phyloP scores from a whole-genome alignment of 2,888 invertebrate species.

The Galerucella pusilla region DNA sequence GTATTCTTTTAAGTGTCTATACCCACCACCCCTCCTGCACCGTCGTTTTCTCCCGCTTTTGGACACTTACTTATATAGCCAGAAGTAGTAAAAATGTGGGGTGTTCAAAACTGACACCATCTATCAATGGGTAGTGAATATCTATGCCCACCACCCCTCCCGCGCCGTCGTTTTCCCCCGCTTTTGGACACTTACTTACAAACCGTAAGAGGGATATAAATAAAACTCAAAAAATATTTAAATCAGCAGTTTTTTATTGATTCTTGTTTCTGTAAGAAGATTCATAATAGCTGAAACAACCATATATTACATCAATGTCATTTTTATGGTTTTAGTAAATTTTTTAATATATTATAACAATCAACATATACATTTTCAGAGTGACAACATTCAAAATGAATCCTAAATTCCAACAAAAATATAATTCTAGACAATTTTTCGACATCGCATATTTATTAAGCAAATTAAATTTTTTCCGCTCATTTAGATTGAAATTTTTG shows the following conservation, averaged over 20 bases:
- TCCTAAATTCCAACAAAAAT: not conserved
- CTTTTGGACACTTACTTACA: too few relatives aligned
- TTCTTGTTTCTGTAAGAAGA: conserved; percentile 56
- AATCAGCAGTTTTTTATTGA: conserved; percentile 46
- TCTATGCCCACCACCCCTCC: too few relatives aligned
- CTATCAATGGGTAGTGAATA: too few relatives aligned
- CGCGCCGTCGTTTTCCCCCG: too few relatives aligned
- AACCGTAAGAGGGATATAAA: not conserved
- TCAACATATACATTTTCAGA: conserved; percentile 58
- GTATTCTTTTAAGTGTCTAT: too few relatives aligned
- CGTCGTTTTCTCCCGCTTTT: too few relatives aligned
- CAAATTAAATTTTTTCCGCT: not conserved
- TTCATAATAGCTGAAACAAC: conserved; percentile 60
- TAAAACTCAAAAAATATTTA: conserved; percentile 39
- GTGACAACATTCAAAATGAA: conserved; percentile 3
- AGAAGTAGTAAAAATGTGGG: too few relatives aligned
- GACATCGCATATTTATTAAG: not conserved
- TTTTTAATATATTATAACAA: conserved; percentile 45
- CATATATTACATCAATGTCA: conserved; percentile 61
- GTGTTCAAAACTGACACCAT: too few relatives aligned
- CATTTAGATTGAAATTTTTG: not conserved
- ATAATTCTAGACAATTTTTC: not conserved
- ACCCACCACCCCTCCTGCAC: too few relatives aligned
- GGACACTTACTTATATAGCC: too few relatives aligned
- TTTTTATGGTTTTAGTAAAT: conserved; percentile 57